These are phyloP conservation scores for Ptilorrhoa leucosticta DNA, from an alignment of 2,113 vertebrate genomes.

Conservation along the genomic window DNA sequence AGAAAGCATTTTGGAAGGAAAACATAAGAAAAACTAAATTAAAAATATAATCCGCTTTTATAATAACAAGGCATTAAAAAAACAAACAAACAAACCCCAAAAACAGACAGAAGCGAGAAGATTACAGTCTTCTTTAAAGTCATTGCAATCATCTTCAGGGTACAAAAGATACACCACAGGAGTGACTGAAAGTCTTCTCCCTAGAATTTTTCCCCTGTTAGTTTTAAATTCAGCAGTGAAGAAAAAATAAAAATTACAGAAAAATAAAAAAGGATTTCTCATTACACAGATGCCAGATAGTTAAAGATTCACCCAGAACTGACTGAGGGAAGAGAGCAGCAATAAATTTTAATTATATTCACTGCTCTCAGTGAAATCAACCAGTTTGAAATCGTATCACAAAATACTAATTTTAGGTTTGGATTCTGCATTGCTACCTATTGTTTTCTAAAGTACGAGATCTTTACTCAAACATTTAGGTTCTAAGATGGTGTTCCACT, in stretches of 20 bases:
- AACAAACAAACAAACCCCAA: background rate
- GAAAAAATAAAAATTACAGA: background rate
- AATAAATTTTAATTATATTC: background rate
- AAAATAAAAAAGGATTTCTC: background rate
- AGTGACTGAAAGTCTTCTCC: background rate
- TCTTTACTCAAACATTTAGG: background rate
- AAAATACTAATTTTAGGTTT: background rate
- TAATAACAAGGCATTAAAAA: background rate
- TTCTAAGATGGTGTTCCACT: background rate
- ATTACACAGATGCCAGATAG: background rate
- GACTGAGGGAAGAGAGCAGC: background rate
- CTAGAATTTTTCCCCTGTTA: background rate
- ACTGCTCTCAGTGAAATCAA: background rate
- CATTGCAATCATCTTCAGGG: background rate
- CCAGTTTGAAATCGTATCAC: background rate
- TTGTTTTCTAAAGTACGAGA: background rate
- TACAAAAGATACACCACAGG: background rate
- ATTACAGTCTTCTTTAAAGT: background rate
- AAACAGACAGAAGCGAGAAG: background rate
- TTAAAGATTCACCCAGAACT: background rate
- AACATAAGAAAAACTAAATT: background rate
- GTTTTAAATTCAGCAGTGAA: background rate
- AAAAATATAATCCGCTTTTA: background rate
- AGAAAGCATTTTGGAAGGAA: background rate
- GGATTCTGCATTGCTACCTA: background rate